Base-by-base conservation (phyloP, 2,888 invertebrate genomes). In the Apamea epomidion region DNA sequence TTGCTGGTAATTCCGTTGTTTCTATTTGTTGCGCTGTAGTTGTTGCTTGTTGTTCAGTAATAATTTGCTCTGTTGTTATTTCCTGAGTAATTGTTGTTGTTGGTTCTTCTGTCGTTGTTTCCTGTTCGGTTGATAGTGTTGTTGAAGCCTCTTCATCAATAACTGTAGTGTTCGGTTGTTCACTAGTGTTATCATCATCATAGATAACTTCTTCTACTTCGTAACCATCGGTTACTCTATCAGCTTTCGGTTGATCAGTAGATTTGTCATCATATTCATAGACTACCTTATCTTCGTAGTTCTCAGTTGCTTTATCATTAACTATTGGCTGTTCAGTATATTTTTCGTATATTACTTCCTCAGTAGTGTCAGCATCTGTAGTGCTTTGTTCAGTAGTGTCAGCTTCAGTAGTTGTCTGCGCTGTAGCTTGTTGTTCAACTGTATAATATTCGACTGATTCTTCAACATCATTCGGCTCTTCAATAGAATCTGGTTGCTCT, bases 11-110 rank as follows among this genome's bases (percentile, higher is more conserved):
- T 78, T 65, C 42, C 1, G 18, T 65, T 65, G 64, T 32, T 45
- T 65, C 37, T 72, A 45, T 70, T 80, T 37, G 60, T 51, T 54
- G 48, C 14, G 18, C n/a, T 58, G 12, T 12, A 1, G 65, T 76
- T 51, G 62, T n/a, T 42, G 32, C 12, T 64, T 71, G 51, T 70
- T 67, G 37, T 37, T 74, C 68, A 64, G 54, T 67, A 0, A 68
- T n/a, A 67, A 6, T n/a, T 21, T 51, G n/a, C 8, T 80, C 21
- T 65, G 45, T 65, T 77, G 45, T 21, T 62, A 51, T 25, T 51
- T 29, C 21, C 14, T 16, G 51, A 21, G 69, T 21, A 48, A 21
- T 48, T 21, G n/a, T 29, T 54, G 1, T 42, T 73, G 10, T n/a
- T 45, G n/a, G n/a, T 62, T 25, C 14, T 48, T 45, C 42, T 42